These are phyloP conservation scores for Drosophila neotestacea DNA, from an alignment of 2,888 invertebrate genomes.

Conservation along the genomic window DNA sequence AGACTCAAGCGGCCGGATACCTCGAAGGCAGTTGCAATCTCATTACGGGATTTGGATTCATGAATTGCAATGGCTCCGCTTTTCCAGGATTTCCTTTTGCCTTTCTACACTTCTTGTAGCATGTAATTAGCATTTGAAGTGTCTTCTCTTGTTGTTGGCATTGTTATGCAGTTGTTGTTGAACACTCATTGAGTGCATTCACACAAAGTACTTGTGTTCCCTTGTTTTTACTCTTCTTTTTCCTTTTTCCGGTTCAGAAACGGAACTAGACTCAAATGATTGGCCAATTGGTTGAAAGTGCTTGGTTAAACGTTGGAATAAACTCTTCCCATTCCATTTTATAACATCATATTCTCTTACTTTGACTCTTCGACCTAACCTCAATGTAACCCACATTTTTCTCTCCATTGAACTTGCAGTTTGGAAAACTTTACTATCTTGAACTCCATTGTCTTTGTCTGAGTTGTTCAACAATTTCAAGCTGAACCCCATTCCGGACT, in stretches of 20 bases:
- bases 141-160: slow-evolving; percentile 28
- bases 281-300: slow-evolving; percentile 32
- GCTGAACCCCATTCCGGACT: slow-evolving; percentile 17
- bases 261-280: slow-evolving; percentile 26
- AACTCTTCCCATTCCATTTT: not conserved
- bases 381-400: slow-evolving; percentile 15
- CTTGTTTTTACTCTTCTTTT: not conserved
- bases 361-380: slow-evolving; percentile 12
- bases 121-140: slow-evolving; percentile 69
- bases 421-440: slow-evolving; percentile 21
- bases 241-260: slow-evolving; percentile 4
- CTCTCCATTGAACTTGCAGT: slow-evolving; percentile 35
- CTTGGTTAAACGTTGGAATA: slow-evolving; percentile 5
- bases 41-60: slow-evolving; percentile 47
- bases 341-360: not conserved
- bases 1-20: slow-evolving; percentile 23
- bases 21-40: slow-evolving; percentile 46
- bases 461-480: slow-evolving; percentile 34
- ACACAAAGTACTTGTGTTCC: slow-evolving; percentile 13
- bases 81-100: slow-evolving; percentile 68
- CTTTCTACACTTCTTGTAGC: slow-evolving; percentile 54
- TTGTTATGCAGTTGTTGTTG: slow-evolving; percentile 28
- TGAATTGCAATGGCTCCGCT: slow-evolving; percentile 50
- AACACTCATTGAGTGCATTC: slow-evolving; percentile 24
- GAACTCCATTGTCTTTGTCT: slow-evolving; percentile 29